Evolutionary conservation across 1,140 invertebrate genomes (phyloP).

Genomic region (Sweltsa coloradensis): DNA sequence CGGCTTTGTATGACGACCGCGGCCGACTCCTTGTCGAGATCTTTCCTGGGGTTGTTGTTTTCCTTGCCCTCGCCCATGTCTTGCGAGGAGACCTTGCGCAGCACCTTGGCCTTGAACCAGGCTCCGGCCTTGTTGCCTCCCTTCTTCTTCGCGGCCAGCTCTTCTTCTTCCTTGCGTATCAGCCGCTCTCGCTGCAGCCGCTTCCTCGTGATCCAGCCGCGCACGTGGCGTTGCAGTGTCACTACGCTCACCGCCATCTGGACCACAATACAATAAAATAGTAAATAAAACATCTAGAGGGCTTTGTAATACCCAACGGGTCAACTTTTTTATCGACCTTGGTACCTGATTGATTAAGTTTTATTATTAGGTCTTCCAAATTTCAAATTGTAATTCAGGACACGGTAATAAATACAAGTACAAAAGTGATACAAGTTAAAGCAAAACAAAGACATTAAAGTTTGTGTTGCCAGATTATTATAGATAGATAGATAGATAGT

Average conservation of each 20-base stretch:
- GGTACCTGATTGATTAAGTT: too few relatives aligned
- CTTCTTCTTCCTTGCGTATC: background rate
- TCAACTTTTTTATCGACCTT: too few relatives aligned
- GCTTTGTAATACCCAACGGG: too few relatives aligned
- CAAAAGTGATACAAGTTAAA: too few relatives aligned
- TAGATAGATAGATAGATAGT: too few relatives aligned
- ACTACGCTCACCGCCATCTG: conserved; percentile 49
- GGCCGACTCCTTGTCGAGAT: conserved; percentile 39
- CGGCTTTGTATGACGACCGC: conserved; percentile 53
- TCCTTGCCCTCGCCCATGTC: conserved; percentile 16
- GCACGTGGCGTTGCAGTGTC: conserved; percentile 51
- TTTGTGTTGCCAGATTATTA: too few relatives aligned
- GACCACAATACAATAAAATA: too few relatives aligned
- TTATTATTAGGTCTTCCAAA: too few relatives aligned
- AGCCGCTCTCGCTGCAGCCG: conserved; percentile 21
- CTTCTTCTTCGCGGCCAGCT: background rate
- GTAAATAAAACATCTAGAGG: too few relatives aligned
- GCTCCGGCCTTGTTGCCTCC: conserved; percentile 3
- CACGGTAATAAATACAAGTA: too few relatives aligned
- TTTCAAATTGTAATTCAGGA: too few relatives aligned
- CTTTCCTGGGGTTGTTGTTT: conserved; percentile 29
- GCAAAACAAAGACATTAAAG: too few relatives aligned
- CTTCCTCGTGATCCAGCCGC: conserved; percentile 47
- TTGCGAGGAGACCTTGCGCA: conserved; percentile 25
- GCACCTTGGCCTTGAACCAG: conserved; percentile 15